Conservation (phyloP, 2,113 vertebrate species). For the Micromys minutus region DNA sequence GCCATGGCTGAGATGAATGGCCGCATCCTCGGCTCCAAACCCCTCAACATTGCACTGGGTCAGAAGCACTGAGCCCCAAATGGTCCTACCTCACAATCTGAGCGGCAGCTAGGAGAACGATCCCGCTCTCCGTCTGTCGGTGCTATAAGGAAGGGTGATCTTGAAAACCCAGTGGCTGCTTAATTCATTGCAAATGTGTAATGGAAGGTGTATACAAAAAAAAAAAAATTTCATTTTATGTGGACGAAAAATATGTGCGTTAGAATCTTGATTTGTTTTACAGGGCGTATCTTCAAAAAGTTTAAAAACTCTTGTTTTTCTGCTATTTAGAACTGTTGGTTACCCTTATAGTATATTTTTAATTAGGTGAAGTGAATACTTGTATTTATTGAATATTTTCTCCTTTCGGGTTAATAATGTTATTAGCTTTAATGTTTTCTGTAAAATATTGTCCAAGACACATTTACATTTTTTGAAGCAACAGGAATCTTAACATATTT, state of each 20-base stretch:
- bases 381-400: constrained; percentile 17
- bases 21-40: constrained; percentile 53
- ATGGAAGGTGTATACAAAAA: background rate
- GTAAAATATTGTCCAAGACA: background rate
- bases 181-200: background rate
- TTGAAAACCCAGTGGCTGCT: background rate
- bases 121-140: background rate
- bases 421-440: constrained; percentile 22
- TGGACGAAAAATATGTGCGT: background rate
- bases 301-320: background rate
- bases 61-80: background rate
- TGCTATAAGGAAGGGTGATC: background rate
- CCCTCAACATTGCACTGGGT: constrained; percentile 59
- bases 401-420: constrained; percentile 17
- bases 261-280: constrained; percentile 1
- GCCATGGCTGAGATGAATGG: constrained; percentile 73
- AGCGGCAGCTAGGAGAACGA: constrained; percentile 62
- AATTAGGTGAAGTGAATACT: background rate
- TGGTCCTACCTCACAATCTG: background rate
- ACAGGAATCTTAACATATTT: background rate
- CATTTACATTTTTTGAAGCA: background rate
- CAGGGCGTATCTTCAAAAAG: background rate
- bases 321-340: background rate
- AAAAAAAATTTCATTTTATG: background rate
- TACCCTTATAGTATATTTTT: constrained; percentile 24